Evolutionary conservation across 2,113 vertebrate genomes (phyloP).

Genomic region (Colossoma macropomum): DNA sequence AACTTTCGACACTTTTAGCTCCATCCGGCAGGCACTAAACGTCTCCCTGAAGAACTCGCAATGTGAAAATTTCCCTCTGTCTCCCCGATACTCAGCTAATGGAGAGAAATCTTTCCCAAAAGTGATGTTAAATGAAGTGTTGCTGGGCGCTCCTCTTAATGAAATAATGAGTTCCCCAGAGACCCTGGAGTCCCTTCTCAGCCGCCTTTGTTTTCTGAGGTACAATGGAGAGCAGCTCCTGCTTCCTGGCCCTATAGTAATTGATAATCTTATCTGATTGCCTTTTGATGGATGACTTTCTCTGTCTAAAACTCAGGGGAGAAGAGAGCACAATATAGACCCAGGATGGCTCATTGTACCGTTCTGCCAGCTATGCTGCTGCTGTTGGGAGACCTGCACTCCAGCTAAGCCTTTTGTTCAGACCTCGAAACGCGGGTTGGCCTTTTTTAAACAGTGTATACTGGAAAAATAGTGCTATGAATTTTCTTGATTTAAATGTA

Average conservation of each 20-base stretch:
- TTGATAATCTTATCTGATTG: slow-evolving; percentile 58
- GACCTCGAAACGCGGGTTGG: neutral
- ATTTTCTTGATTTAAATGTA: neutral
- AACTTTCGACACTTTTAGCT: neutral
- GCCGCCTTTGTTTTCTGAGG: slow-evolving; percentile 35
- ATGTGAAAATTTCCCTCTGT: slow-evolving; percentile 17
- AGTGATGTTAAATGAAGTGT: slow-evolving; percentile 31
- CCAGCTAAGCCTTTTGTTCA: slow-evolving; percentile 1
- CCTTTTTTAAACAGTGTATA: neutral
- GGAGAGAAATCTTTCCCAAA: slow-evolving; percentile 35
- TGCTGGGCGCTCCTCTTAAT: slow-evolving; percentile 48
- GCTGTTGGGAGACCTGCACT: neutral
- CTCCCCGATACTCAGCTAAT: slow-evolving; percentile 28
- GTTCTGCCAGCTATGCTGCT: neutral
- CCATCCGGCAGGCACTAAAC: slow-evolving; percentile 10
- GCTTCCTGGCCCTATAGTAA: slow-evolving; percentile 45
- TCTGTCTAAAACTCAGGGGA: slow-evolving; percentile 48
- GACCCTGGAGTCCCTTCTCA: slow-evolving; percentile 21
- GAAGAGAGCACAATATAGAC: slow-evolving; percentile 37
- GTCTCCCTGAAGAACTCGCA: neutral
- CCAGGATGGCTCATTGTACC: slow-evolving; percentile 1
- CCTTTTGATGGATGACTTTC: slow-evolving; percentile 60
- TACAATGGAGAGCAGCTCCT: slow-evolving; percentile 40
- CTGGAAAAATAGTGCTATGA: neutral
- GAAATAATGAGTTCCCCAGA: slow-evolving; percentile 61